phyloP scores from a whole-genome alignment of 1,140 invertebrate genomes.

The Arion vulgaris region DNA sequence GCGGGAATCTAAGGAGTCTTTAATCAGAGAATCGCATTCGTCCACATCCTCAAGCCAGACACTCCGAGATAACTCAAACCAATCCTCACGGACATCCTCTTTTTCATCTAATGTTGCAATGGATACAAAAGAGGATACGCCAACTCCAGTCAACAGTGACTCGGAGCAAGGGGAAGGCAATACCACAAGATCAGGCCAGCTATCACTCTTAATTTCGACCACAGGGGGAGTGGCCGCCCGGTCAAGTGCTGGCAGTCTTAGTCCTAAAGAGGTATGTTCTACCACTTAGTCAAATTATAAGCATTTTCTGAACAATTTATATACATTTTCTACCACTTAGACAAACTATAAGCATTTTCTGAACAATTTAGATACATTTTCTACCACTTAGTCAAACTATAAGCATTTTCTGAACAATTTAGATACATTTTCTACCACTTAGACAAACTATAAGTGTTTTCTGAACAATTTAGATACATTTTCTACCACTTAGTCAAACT shows the following conservation, averaged over 20 bases:
- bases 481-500: no score
- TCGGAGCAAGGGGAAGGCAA: slow-evolving; percentile 43
- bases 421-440: no score
- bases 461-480: no score
- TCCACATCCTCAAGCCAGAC: slow-evolving; percentile 31
- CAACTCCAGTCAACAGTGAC: slow-evolving; percentile 65
- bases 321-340: no score
- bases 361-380: no score
- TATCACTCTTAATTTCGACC: slow-evolving; percentile 20
- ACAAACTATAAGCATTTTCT: no score
- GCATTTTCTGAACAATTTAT: no score
- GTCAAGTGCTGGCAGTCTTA: slow-evolving; percentile 4
- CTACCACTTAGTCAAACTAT: no score
- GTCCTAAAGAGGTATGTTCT: slow-evolving; percentile 25
- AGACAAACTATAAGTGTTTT: no score
- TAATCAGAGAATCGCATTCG: slow-evolving; percentile 17
- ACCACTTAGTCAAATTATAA: no score
- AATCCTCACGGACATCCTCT: slow-evolving; percentile 35
- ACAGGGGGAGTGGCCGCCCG: background rate
- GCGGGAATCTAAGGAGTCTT: background rate
- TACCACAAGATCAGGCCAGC: background rate
- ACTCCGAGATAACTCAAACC: slow-evolving; percentile 37
- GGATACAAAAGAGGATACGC: slow-evolving; percentile 48
- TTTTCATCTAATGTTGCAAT: slow-evolving; percentile 28
- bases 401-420: no score